phyloP scores from a whole-genome alignment of 2,888 invertebrate species.

The Dryococelus australis region DNA sequence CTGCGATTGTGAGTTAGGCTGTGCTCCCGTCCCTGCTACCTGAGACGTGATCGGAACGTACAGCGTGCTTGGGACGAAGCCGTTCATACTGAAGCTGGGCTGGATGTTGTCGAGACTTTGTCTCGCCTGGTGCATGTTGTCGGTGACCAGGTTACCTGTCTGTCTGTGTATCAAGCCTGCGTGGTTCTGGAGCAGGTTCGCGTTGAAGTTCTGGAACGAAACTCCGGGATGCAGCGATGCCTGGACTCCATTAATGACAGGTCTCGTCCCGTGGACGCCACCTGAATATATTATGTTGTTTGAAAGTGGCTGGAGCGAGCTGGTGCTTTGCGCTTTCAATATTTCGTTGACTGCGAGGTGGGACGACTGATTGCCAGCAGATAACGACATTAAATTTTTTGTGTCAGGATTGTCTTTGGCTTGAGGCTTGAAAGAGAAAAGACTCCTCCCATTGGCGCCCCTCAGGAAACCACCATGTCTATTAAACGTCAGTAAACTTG shows the following conservation, averaged over 20 bases:
- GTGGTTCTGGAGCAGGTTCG: neutral
- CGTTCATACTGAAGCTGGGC: too few relatives aligned
- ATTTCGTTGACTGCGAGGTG: neutral
- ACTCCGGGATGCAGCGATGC: too few relatives aligned
- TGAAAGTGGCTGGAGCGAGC: neutral
- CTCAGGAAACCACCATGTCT: neutral
- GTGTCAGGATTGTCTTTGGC: neutral
- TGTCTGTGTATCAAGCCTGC: neutral
- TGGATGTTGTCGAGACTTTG: neutral
- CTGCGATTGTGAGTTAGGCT: too few relatives aligned
- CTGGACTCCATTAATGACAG: too few relatives aligned
- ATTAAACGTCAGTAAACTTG: neutral
- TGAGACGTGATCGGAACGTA: too few relatives aligned
- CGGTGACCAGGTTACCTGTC: neutral
- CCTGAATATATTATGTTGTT: neutral
- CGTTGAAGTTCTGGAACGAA: too few relatives aligned
- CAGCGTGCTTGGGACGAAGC: too few relatives aligned
- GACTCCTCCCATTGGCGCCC: neutral
- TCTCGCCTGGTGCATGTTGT: neutral
- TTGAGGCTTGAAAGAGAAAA: neutral
- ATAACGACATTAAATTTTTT: neutral
- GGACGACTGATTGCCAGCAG: neutral
- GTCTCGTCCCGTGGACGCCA: neutral
- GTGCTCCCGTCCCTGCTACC: too few relatives aligned
- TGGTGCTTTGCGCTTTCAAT: neutral